phyloP scores from a whole-genome alignment of 1,140 invertebrate genomes.

The Ctenoplectra terminalis region DNA sequence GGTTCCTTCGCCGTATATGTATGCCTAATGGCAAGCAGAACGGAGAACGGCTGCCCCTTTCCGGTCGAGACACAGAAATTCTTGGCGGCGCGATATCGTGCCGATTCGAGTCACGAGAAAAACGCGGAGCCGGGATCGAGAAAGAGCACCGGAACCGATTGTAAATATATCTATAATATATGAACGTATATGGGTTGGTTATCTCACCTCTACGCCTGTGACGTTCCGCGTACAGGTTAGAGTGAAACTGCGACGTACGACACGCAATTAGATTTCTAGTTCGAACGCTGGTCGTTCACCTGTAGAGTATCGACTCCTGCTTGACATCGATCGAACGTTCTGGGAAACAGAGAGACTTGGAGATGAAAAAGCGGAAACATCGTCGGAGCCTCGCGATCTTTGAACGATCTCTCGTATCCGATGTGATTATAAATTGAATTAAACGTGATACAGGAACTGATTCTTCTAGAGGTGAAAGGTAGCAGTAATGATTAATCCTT shows the following conservation, averaged over 20 bases:
- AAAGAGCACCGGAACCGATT: neutral
- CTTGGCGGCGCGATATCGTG: neutral
- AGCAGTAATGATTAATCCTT: no score
- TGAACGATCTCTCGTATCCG: no score
- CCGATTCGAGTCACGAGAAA: neutral
- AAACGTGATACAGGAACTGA: no score
- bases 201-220: no score
- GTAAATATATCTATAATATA: neutral
- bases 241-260: slow-evolving; percentile 35
- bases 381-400: neutral
- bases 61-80: slow-evolving; percentile 6
- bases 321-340: neutral
- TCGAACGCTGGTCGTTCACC: slow-evolving; percentile 35
- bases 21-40: neutral
- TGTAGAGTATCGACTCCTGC: neutral
- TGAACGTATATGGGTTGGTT: no score
- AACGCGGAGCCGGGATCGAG: neutral
- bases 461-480: no score
- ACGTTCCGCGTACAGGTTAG: neutral
- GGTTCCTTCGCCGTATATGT: neutral
- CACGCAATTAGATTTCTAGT: slow-evolving; percentile 47
- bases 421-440: no score
- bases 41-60: neutral
- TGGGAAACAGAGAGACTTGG: neutral
- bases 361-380: neutral